Conservation (phyloP, 1,140 invertebrate genomes). For the Pseudachorutes palmiensis region DNA sequence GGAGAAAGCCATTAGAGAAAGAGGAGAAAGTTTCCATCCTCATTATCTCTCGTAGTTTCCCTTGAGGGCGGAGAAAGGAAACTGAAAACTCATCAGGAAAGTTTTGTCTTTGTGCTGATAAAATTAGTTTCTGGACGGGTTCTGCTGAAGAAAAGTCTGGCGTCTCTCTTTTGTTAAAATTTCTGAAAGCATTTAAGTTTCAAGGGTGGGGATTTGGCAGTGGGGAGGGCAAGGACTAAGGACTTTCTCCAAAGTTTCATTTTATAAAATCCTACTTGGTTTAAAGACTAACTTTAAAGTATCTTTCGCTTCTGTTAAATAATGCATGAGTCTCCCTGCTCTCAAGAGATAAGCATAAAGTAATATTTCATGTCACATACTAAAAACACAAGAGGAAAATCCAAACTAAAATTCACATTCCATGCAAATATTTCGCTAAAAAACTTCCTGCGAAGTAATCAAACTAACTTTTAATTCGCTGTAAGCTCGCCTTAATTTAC, state of each 20-base stretch:
- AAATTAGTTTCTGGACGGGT: neutral
- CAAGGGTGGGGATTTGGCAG: too few species aligned
- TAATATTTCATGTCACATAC: slow-evolving; percentile 7
- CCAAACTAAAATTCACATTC: too few species aligned
- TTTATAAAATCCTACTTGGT: too few species aligned
- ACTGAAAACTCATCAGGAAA: slow-evolving; percentile 11
- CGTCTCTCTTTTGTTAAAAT: neutral
- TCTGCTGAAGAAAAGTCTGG: slow-evolving; percentile 4
- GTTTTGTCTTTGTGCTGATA: slow-evolving; percentile 14
- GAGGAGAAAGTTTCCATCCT: neutral
- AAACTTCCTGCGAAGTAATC: too few species aligned
- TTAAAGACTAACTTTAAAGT: neutral
- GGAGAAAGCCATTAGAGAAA: slow-evolving; percentile 8
- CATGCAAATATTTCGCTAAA: too few species aligned
- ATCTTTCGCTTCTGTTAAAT: neutral
- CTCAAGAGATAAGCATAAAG: slow-evolving; percentile 1
- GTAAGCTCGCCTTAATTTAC: too few species aligned
- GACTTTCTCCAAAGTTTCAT: too few species aligned
- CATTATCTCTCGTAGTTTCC: neutral
- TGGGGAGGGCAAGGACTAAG: too few species aligned
- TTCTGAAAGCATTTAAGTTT: neutral
- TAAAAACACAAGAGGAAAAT: too few species aligned
- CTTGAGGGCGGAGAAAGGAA: neutral
- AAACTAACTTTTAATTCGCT: too few species aligned
- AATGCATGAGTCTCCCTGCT: slow-evolving; percentile 8